Conservation (phyloP, 2,797 vertebrate genomes). For the Channa striata region DNA sequence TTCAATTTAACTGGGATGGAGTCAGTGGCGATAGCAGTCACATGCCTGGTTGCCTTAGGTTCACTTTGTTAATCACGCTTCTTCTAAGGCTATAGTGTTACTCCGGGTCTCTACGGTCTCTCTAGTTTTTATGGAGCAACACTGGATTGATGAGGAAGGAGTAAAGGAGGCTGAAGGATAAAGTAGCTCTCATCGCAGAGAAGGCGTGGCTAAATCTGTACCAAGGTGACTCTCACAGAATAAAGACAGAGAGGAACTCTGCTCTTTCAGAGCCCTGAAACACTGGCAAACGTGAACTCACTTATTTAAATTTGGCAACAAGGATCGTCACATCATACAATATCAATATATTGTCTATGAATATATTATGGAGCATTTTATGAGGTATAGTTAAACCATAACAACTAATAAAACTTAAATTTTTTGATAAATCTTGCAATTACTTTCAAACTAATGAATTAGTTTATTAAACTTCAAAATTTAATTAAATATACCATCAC, state of each 20-base stretch:
- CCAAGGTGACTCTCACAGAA: conserved; percentile 55
- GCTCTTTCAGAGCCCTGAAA: conserved; percentile 1
- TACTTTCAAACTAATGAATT: neutral
- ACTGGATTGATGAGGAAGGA: conserved; percentile 29
- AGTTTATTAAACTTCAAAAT: neutral
- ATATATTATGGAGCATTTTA: neutral
- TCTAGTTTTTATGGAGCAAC: neutral
- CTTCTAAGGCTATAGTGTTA: conserved; percentile 12
- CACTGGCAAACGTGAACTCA: neutral
- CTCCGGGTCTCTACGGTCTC: neutral
- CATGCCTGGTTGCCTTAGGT: neutral
- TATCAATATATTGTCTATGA: neutral
- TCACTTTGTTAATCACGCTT: conserved; percentile 38
- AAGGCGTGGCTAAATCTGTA: conserved; percentile 35
- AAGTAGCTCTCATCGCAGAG: conserved; percentile 33
- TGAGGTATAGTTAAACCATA: neutral
- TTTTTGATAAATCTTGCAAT: neutral
- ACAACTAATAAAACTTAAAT: neutral
- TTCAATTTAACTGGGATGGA: conserved; percentile 48
- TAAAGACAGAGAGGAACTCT: conserved; percentile 10
- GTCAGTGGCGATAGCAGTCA: neutral
- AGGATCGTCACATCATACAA: neutral
- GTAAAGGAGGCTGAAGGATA: conserved; percentile 33
- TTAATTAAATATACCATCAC: no score
- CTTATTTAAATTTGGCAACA: neutral